Evolutionary conservation across 1,140 invertebrate species (phyloP).

Genomic region (Bicyclus anynana): DNA sequence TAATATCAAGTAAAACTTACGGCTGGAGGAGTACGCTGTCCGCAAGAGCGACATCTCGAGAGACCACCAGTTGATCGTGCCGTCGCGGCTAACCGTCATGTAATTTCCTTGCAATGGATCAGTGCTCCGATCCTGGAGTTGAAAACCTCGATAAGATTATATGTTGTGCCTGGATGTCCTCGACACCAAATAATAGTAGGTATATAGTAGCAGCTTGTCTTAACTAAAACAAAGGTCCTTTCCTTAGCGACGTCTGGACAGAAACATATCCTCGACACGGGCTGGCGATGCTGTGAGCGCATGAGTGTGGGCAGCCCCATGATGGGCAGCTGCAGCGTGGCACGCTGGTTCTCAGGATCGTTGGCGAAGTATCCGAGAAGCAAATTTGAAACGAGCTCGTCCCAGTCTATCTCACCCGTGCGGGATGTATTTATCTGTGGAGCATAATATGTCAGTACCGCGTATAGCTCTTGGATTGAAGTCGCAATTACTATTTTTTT

Average conservation of each 20-base stretch:
- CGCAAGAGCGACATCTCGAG: slow-evolving; percentile 80
- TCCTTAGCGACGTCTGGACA: slow-evolving; percentile 77
- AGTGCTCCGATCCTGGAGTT: slow-evolving; percentile 66
- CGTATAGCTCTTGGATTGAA: no score
- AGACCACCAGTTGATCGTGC: slow-evolving; percentile 84
- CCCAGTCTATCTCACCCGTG: slow-evolving; percentile 80
- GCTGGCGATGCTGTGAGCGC: slow-evolving; percentile 80
- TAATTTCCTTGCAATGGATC: slow-evolving; percentile 80
- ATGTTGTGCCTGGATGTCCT: no score
- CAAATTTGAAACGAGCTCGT: slow-evolving; percentile 83
- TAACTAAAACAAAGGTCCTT: not conserved
- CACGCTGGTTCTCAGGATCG: slow-evolving; percentile 76
- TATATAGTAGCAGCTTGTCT: no score
- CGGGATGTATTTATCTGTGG: slow-evolving; percentile 73
- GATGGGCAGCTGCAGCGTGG: slow-evolving; percentile 79
- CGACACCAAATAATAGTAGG: no score
- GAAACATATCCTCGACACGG: slow-evolving; percentile 79
- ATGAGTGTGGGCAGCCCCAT: slow-evolving; percentile 75
- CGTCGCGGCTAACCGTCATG: slow-evolving; percentile 82
- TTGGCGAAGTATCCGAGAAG: slow-evolving; percentile 81
- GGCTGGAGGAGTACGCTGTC: slow-evolving; percentile 78
- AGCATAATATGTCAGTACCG: not conserved
- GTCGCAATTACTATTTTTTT: no score
- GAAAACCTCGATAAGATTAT: not conserved
- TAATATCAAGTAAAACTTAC: slow-evolving; percentile 55